Percentiles rank a stretch among this genome's conserved stretches.
Evolutionary conservation across 2,113 vertebrate genomes (phyloP).

Genomic region (Microtus ochrogaster): DNA sequence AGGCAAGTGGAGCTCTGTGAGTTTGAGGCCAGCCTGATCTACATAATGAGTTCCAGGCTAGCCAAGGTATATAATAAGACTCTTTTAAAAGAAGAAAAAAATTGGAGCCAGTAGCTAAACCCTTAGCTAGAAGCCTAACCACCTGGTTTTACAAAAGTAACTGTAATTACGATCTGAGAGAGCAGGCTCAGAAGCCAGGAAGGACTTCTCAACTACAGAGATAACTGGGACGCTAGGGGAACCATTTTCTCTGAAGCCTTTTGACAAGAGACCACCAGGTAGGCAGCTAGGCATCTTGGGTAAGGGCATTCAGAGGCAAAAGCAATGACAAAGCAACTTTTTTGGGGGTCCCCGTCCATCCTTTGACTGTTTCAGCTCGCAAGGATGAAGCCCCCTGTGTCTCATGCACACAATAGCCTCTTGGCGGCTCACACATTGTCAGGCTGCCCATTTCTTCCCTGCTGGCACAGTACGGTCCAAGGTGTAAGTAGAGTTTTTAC

Average conservation of each 20-base stretch:
- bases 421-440: neutral
- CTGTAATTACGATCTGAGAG: neutral
- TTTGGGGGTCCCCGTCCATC: neutral
- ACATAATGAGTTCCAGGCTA: neutral
- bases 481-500: constrained; percentile 58
- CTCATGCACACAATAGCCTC: neutral
- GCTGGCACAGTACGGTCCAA: constrained; percentile 40
- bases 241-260: neutral
- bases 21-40: neutral
- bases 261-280: neutral
- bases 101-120: no score
- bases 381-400: neutral
- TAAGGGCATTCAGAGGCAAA: neutral
- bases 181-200: neutral
- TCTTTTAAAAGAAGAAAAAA: neutral
- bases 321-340: neutral
- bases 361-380: neutral
- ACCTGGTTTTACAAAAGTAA: neutral
- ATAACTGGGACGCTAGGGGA: neutral
- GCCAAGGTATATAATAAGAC: neutral
- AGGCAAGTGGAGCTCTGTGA: neutral
- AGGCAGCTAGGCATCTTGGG: neutral
- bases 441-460: neutral
- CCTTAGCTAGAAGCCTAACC: neutral
- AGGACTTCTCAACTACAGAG: neutral